Conservation (phyloP, 2,113 vertebrate species). For the Megaceryle maxima region DNA sequence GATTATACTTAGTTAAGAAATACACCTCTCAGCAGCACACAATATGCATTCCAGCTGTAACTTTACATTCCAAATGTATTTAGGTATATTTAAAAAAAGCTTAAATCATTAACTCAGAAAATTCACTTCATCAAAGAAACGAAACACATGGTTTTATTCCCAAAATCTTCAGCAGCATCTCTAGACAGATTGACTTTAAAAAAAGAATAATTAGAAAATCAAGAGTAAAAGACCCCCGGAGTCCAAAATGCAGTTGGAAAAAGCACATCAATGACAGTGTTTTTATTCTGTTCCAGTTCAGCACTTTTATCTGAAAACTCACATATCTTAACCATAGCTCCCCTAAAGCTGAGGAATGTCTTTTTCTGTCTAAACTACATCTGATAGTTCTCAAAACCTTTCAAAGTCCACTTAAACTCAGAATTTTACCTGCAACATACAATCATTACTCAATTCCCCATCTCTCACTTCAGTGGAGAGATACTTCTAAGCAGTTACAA, state of each 20-base stretch:
- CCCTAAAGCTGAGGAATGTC: not conserved
- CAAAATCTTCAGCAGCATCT: not conserved
- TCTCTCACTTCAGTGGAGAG: not conserved
- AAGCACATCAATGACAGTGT: not conserved
- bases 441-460: not conserved
- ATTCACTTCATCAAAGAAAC: not conserved
- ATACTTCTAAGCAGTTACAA: constrained; percentile 1
- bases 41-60: not conserved
- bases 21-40: not conserved
- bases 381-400: constrained; percentile 3
- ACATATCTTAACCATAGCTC: not conserved
- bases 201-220: not conserved
- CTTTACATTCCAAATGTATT: not conserved
- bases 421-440: constrained; percentile 18
- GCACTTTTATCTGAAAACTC: not conserved
- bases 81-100: not conserved
- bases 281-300: not conserved
- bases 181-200: not conserved
- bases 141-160: not conserved
- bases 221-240: not conserved
- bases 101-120: not conserved
- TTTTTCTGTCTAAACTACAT: not conserved
- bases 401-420: constrained; percentile 47
- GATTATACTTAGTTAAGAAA: not conserved
- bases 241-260: not conserved